A percentile compares a stretch with the other conserved stretches of the same genome.
Evolutionary conservation across 2,888 invertebrate genomes (phyloP).

Genomic region (Octonoba sinensis): DNA sequence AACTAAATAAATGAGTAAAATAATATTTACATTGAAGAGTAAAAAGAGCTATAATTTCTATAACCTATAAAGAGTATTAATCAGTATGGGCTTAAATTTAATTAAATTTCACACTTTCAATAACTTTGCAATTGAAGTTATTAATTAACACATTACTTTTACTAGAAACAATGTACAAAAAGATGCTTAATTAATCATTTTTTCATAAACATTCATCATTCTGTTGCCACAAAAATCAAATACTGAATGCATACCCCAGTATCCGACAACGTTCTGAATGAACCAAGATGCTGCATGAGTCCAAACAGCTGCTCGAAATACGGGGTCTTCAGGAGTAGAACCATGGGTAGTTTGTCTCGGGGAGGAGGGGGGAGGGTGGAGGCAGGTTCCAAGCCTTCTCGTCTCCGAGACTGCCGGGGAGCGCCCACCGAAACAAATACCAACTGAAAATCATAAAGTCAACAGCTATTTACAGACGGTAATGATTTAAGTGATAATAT

Average conservation of each 20-base stretch:
- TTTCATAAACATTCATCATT: too few relatives aligned
- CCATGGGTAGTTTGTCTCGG: slow-evolving; percentile 83
- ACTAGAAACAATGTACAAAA: too few relatives aligned
- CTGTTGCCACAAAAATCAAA: neutral
- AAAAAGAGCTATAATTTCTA: too few relatives aligned
- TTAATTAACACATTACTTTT: too few relatives aligned
- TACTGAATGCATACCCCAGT: slow-evolving; percentile 75
- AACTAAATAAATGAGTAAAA: too few relatives aligned
- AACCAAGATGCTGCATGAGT: slow-evolving; percentile 89
- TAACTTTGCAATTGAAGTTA: too few relatives aligned
- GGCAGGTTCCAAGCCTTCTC: slow-evolving; percentile 84
- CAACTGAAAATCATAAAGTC: slow-evolving; percentile 74
- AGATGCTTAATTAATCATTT: too few relatives aligned
- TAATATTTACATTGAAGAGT: too few relatives aligned
- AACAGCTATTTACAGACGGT: neutral
- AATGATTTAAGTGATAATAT: neutral
- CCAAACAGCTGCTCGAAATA: slow-evolving; percentile 93
- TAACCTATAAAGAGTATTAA: too few relatives aligned
- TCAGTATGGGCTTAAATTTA: too few relatives aligned
- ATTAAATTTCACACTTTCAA: too few relatives aligned
- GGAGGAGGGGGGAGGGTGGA: slow-evolving; percentile 88
- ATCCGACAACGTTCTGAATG: slow-evolving; percentile 84
- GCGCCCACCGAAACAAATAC: slow-evolving; percentile 92
- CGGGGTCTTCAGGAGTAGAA: slow-evolving; percentile 84
- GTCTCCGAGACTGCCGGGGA: slow-evolving; percentile 76